These are phyloP conservation scores for Listronotus oregonensis DNA, from an alignment of 1,140 invertebrate species.

Conservation along the genomic window DNA sequence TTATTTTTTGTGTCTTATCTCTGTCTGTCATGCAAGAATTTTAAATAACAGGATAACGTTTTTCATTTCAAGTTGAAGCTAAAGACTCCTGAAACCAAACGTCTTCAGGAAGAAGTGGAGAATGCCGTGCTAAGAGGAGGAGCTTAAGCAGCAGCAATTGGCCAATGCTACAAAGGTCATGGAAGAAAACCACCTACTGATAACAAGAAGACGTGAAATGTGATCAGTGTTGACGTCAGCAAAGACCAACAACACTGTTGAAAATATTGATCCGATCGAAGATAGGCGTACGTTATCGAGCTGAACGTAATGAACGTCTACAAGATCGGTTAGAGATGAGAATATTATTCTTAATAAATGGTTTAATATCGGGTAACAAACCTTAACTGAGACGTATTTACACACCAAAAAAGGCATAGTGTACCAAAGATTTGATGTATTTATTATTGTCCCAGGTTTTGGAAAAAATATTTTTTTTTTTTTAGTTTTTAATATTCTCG, in stretches of 20 bases:
- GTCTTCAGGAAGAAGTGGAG: conserved; percentile 87
- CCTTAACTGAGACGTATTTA: too few species aligned
- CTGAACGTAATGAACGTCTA: conserved; percentile 90
- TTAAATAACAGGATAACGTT: too few species aligned
- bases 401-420: too few species aligned
- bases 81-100: conserved; percentile 91
- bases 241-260: conserved; percentile 81
- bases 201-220: conserved; percentile 71
- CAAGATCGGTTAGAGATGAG: conserved; percentile 91
- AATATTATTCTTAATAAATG: too few species aligned
- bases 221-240: conserved; percentile 75
- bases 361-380: too few species aligned
- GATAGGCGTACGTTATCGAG: conserved; percentile 88
- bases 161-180: conserved; percentile 83
- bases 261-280: conserved; percentile 90
- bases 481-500: too few species aligned
- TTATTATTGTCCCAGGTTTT: too few species aligned
- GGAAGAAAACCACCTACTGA: conserved; percentile 75
- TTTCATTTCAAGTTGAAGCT: conserved; percentile 55
- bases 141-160: conserved; percentile 74
- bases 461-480: too few species aligned
- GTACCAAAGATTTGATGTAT: too few species aligned
- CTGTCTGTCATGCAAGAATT: too few species aligned
- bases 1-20: too few species aligned
- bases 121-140: conserved; percentile 78